Evolutionary conservation across 2,888 invertebrate genomes (phyloP), one percentile per base, ranked within the genome.

Genomic region (Graphium colonna): DNA sequence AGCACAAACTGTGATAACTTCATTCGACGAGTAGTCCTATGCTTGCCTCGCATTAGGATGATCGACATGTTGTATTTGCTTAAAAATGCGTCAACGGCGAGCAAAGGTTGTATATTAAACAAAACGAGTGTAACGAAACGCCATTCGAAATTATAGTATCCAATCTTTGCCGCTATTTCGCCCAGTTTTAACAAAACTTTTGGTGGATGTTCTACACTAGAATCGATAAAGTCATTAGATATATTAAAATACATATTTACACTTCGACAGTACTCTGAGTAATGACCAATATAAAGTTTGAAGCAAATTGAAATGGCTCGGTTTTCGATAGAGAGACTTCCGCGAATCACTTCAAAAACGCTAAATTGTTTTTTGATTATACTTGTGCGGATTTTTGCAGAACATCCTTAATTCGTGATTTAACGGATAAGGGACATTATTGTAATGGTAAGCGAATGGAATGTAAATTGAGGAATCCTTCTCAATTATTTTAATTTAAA

Each of bases 131-230:
- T 75, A 1, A 75, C 54, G 31, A 69, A 80, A 3, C 78, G 73
- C 80, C 78, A 80, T 59, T 79, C 70, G 49, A 78, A 82, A 61
- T 81, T 82, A 39, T 75, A 62, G 48, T 60, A 70, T 0, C 77
- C 77, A n/a, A 82, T 69, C 56, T 76, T 78, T 9, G 80, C 76
- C 7, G 77, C 76, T n/a, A 73, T 51, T 55, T 57, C 46, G 3
- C 76, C 73, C 16, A 80, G 62, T 10, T 71, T 67, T 28, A 58
- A 50, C 12, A 61, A 50, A 12, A 64, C 52, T 4, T 55, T 45
- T 8, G 60, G 53, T 3, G n/a, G 13, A 12, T 36, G n/a, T 36
- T 36, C 36, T 1, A 36, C 5, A 2, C 7, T 10, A 3, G 4
- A 10, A 7, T 36, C 36, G 21, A 21, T 21, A 36, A 12, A 36